phyloP scores from a whole-genome alignment of 2,113 vertebrate genomes.

The Archocentrus centrarchus region DNA sequence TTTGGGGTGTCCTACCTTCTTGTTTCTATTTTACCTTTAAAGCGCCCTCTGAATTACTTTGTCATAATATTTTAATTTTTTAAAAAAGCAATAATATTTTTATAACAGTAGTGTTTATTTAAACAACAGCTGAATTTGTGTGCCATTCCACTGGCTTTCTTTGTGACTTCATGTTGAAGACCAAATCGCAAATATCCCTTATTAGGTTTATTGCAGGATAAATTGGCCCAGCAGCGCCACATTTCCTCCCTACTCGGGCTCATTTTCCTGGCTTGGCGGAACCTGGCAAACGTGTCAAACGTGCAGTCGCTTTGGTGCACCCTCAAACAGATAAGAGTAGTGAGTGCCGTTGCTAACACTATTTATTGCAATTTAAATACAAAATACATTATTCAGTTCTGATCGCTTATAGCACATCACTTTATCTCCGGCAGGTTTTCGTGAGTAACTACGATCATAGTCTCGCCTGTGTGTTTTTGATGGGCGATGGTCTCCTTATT shows the following conservation, averaged over 20 bases:
- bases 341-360: background rate
- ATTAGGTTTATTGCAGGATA: accelerated
- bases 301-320: background rate
- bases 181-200: background rate
- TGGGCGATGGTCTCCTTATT: background rate
- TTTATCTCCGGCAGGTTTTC: background rate
- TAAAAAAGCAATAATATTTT: background rate
- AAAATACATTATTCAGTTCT: background rate
- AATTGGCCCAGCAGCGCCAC: background rate
- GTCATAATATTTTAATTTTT: background rate
- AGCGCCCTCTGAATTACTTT: background rate
- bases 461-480: background rate
- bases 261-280: slow-evolving; percentile 16
- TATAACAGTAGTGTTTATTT: background rate
- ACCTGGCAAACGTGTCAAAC: background rate
- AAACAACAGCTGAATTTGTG: background rate
- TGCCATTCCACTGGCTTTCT: accelerated
- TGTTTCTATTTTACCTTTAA: background rate
- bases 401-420: background rate
- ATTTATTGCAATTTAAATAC: background rate
- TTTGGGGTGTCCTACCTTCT: background rate
- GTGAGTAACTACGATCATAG: background rate
- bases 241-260: slow-evolving; percentile 21
- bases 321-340: background rate
- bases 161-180: slow-evolving; percentile 45